Conservation (phyloP, 2,888 invertebrate species). For the Drosophila trichaetosa region DNA sequence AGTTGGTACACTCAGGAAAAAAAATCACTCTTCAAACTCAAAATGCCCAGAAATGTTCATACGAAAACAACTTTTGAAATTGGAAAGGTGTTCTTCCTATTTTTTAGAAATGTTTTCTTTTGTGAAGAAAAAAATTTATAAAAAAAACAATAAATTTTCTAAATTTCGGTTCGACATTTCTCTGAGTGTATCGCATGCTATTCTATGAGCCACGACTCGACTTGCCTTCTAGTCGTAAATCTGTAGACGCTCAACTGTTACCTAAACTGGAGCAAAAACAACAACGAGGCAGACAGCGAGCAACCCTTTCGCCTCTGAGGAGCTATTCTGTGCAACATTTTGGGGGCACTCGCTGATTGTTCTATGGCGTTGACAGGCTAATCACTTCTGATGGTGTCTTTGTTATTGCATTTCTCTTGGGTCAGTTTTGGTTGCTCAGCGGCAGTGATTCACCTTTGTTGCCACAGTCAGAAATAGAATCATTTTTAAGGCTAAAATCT, state of each 20-base stretch:
- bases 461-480: not conserved
- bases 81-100: no score
- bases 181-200: conserved; percentile 4
- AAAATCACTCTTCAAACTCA: not conserved
- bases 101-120: no score
- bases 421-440: conserved; percentile 57
- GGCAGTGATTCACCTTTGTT: conserved; percentile 58
- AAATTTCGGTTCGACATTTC: not conserved
- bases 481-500: not conserved
- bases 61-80: no score
- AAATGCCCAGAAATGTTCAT: no score
- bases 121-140: no score
- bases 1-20: conserved; percentile 11
- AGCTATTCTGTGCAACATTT: conserved; percentile 49
- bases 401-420: conserved; percentile 41
- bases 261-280: conserved; percentile 39
- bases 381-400: conserved; percentile 51
- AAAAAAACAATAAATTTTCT: not conserved
- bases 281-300: conserved; percentile 18
- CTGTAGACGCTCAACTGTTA: conserved; percentile 62
- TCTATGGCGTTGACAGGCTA: conserved; percentile 78
- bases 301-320: conserved; percentile 21
- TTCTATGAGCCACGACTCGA: conserved; percentile 18
- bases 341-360: conserved; percentile 64
- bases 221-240: conserved; percentile 63